These are phyloP conservation scores for Chelonia mydas DNA, from an alignment of 2,797 vertebrate species.

Conservation along the genomic window DNA sequence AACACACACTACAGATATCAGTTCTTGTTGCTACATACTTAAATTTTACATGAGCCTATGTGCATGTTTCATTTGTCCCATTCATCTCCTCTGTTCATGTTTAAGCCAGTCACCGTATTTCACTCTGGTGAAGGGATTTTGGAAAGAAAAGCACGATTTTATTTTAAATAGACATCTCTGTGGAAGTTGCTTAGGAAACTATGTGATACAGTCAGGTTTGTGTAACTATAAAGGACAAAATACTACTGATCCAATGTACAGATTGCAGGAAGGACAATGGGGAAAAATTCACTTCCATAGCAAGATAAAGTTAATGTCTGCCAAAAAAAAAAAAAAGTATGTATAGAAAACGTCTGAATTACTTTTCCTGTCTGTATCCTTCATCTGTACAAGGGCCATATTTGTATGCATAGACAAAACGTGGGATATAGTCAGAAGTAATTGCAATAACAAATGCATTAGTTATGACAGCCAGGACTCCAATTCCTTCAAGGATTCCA, in stretches of 20 bases:
- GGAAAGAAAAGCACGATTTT: neutral
- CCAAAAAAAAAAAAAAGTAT: neutral
- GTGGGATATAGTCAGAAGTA: slow-evolving; percentile 98
- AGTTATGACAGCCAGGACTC: slow-evolving; percentile 97
- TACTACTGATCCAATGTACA: neutral
- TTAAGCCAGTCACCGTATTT: neutral
- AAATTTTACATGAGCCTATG: neutral
- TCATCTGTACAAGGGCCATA: slow-evolving; percentile 94
- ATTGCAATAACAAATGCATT: slow-evolving; percentile 99
- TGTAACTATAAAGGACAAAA: neutral
- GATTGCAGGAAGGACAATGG: neutral
- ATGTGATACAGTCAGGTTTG: neutral
- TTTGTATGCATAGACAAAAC: slow-evolving; percentile 98
- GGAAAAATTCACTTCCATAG: neutral
- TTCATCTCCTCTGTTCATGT: neutral
- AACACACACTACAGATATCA: neutral
- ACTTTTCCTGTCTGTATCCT: slow-evolving; percentile 90
- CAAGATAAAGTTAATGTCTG: neutral
- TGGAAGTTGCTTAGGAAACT: neutral
- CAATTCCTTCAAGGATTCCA: slow-evolving; percentile 97
- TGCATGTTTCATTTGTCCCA: neutral
- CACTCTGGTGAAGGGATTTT: neutral
- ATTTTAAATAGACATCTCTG: neutral
- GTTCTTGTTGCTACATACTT: neutral
- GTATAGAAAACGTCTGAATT: slow-evolving; percentile 52